Conservation (phyloP, 2,888 invertebrate genomes). For the Chaitophorus viminalis region DNA sequence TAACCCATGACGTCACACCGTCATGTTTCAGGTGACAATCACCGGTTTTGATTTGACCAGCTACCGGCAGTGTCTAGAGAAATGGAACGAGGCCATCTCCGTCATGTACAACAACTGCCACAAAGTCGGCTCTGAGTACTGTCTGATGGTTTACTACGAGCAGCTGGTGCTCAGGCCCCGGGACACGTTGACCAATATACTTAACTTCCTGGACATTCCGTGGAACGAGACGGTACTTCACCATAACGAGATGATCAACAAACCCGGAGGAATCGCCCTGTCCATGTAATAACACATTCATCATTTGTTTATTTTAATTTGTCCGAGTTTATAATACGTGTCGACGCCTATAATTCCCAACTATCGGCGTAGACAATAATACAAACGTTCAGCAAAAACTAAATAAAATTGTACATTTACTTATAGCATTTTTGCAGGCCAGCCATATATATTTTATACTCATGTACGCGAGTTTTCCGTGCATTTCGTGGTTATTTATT, state of each 20-base stretch:
- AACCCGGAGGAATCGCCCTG: constrained; percentile 90
- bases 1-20: background rate
- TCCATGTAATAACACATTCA: constrained; percentile 80
- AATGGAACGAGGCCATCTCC: constrained; percentile 96
- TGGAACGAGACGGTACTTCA: constrained; percentile 97
- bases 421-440: too few species aligned
- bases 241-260: constrained; percentile 97
- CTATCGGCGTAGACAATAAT: too few species aligned
- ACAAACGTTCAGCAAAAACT: too few species aligned
- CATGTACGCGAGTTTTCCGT: too few species aligned
- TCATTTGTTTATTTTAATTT: too few species aligned
- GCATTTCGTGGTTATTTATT: too few species aligned
- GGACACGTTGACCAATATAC: constrained; percentile 86
- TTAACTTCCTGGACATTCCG: constrained; percentile 87
- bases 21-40: constrained; percentile 74
- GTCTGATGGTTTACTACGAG: constrained; percentile 89
- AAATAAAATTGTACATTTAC: too few species aligned
- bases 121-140: constrained; percentile 67
- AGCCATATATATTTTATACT: too few species aligned
- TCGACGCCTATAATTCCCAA: too few species aligned
- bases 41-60: constrained; percentile 94
- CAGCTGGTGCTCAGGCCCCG: constrained; percentile 94
- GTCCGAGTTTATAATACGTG: too few species aligned
- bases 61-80: constrained; percentile 92
- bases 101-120: constrained; percentile 94